These are phyloP conservation scores for Tapirus indicus DNA, from an alignment of 2,797 vertebrate species.

Conservation along the genomic window DNA sequence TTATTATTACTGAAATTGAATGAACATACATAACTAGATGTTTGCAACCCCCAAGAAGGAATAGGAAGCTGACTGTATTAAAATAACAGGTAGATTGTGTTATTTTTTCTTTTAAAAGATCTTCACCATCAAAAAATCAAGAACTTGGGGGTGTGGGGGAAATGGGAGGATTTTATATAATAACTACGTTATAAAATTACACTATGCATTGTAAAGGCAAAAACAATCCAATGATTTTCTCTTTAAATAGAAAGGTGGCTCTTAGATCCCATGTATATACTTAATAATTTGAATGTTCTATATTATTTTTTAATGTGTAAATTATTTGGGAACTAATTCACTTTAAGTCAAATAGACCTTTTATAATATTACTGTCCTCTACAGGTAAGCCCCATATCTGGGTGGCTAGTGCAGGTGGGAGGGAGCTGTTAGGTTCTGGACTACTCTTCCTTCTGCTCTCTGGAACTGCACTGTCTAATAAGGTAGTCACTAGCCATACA, in stretches of 20 bases:
- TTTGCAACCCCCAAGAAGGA: not conserved
- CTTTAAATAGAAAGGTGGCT: not conserved
- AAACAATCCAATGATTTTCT: not conserved
- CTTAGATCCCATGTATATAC: not conserved
- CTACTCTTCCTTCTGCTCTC: not conserved
- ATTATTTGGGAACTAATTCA: conserved; percentile 27
- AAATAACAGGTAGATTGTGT: conserved; percentile 14
- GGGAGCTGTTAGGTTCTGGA: not conserved
- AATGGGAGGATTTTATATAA: conserved; percentile 37
- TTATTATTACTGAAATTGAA: conserved; percentile 14
- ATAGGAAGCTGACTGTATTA: not conserved
- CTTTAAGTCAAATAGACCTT: not conserved
- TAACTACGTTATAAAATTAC: not conserved
- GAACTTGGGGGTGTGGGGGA: not conserved
- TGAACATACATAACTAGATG: not conserved
- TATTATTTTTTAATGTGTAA: not conserved
- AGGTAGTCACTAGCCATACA: not conserved
- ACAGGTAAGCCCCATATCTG: not conserved
- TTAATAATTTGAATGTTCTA: conserved; percentile 9
- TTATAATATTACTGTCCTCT: not conserved
- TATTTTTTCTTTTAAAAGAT: not conserved
- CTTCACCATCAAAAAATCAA: conserved; percentile 4
- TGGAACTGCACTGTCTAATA: not conserved
- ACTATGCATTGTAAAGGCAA: not conserved
- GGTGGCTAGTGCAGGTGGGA: not conserved